phyloP scores from a whole-genome alignment of 2,888 invertebrate species.

The Punctoribates punctum region DNA sequence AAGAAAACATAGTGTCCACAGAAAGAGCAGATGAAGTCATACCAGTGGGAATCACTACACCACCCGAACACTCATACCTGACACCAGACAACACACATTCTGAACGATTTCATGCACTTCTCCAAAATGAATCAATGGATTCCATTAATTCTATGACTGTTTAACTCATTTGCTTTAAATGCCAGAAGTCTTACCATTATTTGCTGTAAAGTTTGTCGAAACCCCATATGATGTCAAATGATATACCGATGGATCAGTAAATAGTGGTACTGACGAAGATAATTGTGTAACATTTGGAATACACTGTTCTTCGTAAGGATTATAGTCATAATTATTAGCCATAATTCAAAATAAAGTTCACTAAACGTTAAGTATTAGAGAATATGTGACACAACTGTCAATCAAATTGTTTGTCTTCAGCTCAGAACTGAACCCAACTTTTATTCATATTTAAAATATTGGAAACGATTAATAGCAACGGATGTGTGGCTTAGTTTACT shows the following conservation, averaged over 20 bases:
- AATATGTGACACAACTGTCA: background rate
- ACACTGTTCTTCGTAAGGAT: constrained; percentile 15
- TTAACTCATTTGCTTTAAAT: background rate
- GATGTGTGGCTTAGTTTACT: background rate
- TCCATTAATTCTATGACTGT: background rate
- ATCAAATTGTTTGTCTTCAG: background rate
- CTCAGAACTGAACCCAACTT: background rate
- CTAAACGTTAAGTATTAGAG: background rate
- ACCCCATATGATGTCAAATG: constrained; percentile 25
- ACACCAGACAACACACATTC: background rate
- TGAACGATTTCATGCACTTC: background rate
- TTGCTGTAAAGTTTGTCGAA: background rate
- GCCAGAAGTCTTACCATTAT: constrained; percentile 12
- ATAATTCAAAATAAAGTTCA: background rate
- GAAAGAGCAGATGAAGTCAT: constrained; percentile 24
- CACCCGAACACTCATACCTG: constrained; percentile 16
- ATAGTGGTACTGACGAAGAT: constrained; percentile 24
- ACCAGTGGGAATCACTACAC: constrained; percentile 21
- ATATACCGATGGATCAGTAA: constrained; percentile 24
- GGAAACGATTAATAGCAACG: background rate
- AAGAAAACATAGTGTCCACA: constrained; percentile 31
- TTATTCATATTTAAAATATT: background rate
- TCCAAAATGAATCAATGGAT: background rate
- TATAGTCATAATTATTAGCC: constrained; percentile 29
- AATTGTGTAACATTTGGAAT: constrained; percentile 8